These are phyloP conservation scores for Rousettus leschenaultii DNA, from an alignment of 2,113 vertebrate genomes.

Conservation along the genomic window DNA sequence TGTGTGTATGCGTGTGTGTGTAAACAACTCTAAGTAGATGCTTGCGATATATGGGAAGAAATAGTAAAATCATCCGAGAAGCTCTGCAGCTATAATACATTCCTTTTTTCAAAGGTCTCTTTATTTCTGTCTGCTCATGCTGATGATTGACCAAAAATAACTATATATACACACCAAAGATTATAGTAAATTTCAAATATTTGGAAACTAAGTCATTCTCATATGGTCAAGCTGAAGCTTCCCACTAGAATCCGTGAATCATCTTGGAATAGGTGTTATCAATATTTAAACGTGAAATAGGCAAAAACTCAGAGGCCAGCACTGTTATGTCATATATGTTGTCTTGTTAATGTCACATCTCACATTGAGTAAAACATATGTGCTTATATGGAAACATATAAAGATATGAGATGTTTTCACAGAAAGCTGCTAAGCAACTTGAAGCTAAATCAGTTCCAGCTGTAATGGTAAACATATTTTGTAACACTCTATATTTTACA, in stretches of 20 bases:
- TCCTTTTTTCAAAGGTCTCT: background rate
- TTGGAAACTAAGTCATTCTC: background rate
- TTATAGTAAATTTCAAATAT: background rate
- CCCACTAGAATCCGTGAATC: background rate
- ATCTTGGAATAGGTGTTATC: slow-evolving; percentile 17
- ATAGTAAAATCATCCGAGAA: background rate
- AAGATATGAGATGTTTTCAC: slow-evolving; percentile 61
- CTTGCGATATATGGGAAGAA: background rate
- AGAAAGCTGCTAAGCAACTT: slow-evolving; percentile 61
- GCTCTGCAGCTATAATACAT: background rate
- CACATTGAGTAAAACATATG: slow-evolving; percentile 55
- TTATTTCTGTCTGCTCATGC: background rate
- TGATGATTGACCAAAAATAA: slow-evolving; percentile 10
- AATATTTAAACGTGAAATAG: slow-evolving; percentile 36
- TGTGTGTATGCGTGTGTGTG: background rate
- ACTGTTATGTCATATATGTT: slow-evolving; percentile 26
- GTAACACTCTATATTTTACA: slow-evolving; percentile 62
- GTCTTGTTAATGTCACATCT: slow-evolving; percentile 66
- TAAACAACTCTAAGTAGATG: background rate
- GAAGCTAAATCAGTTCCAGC: slow-evolving; percentile 69
- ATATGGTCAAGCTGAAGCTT: background rate
- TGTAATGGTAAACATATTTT: slow-evolving; percentile 64
- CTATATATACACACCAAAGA: background rate
- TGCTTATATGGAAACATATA: slow-evolving; percentile 60
- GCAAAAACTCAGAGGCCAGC: slow-evolving; percentile 19